Evolutionary conservation across 2,113 vertebrate genomes (phyloP), one percentile per base, ranked within the genome.

Genomic region (Phalacrocorax brasilianus): DNA sequence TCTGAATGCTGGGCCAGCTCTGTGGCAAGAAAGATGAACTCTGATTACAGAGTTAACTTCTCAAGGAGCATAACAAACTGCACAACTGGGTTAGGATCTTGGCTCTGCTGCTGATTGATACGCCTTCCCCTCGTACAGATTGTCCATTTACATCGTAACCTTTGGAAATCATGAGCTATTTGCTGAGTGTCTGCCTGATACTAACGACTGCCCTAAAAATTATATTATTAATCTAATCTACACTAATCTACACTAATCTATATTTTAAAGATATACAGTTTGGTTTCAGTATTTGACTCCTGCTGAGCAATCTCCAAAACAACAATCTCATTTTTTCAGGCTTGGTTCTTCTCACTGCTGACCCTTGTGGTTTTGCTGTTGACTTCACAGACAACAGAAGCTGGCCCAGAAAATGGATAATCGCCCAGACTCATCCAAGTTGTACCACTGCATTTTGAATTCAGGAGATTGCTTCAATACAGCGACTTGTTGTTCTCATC

Each of bases 401-500:
- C 26, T 66, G 88, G 49, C 56, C 81, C 78, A 55, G 89, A 92
- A 96, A 74, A 82, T 5, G 4, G 47, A n/a, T 83, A 79, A 91
- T 87, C 5, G 4, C 63, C 70, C 44, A 50, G 59, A 91, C n/a
- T 79, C 56, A 86, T 47, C 40, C 4, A 9, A 90, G 67, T 61
- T 55, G 45, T 47, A 80, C 56, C 35, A 28, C 52, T 72, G 81
- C n/a, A 66, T 93, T 97, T 87, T 35, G 33, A 88, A 96, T 94
- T 84, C 89, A 73, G 89, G 68, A 93, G 67, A 44, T 24, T 0
- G 3, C 56, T 79, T 93, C 81, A 65, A 23, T 88, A 81, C 62
- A 89, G 72, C 5, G 7, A 92, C 85, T 94, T 85, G 40, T 85
- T 97, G 89, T 93, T 95, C 91, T 93, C 67, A 91, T 92, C 83